Conservation (phyloP, 2,888 invertebrate species). For the Ornithoptera alexandrae region DNA sequence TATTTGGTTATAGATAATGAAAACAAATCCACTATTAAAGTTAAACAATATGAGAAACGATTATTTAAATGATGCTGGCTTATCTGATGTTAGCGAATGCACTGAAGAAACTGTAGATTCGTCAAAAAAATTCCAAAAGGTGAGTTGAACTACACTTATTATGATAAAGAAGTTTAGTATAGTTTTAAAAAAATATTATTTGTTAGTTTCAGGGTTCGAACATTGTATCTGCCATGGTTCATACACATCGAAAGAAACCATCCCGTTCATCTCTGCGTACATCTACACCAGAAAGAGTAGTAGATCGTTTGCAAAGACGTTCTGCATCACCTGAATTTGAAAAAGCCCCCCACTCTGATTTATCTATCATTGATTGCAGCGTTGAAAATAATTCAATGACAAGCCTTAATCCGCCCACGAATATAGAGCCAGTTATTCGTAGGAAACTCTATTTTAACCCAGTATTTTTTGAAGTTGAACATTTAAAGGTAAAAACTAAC, state of each 20-base stretch:
- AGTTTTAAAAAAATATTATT: conserved; percentile 6
- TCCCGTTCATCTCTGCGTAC: conserved; percentile 53
- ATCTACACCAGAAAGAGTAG: conserved; percentile 53
- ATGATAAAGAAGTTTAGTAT: background rate
- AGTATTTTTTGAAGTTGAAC: conserved; percentile 92
- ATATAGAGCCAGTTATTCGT: conserved; percentile 74
- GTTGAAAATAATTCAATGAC: conserved; percentile 50
- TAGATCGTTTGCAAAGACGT: conserved; percentile 60
- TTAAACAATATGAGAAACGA: conserved; percentile 58
- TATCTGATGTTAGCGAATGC: conserved; percentile 68
- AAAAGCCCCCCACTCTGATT: conserved; percentile 71
- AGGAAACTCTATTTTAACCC: conserved; percentile 93
- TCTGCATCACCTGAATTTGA: conserved; percentile 71
- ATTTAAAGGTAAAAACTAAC: conserved; percentile 84
- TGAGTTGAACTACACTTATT: conserved; percentile 33
- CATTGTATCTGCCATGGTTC: conserved; percentile 71
- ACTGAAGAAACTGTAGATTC: conserved; percentile 66
- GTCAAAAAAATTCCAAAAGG: conserved; percentile 56
- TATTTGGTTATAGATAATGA: conserved; percentile 52
- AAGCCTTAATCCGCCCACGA: conserved; percentile 55
- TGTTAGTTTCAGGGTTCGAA: conserved; percentile 65
- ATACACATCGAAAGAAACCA: conserved; percentile 64
- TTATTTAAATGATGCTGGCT: conserved; percentile 57
- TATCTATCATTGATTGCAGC: conserved; percentile 70
- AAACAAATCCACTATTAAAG: conserved; percentile 68